Percentiles rank a stretch among this genome's conserved stretches.
phyloP scores from a whole-genome alignment of 1,140 invertebrate genomes.

The Latrodectus geometricus region DNA sequence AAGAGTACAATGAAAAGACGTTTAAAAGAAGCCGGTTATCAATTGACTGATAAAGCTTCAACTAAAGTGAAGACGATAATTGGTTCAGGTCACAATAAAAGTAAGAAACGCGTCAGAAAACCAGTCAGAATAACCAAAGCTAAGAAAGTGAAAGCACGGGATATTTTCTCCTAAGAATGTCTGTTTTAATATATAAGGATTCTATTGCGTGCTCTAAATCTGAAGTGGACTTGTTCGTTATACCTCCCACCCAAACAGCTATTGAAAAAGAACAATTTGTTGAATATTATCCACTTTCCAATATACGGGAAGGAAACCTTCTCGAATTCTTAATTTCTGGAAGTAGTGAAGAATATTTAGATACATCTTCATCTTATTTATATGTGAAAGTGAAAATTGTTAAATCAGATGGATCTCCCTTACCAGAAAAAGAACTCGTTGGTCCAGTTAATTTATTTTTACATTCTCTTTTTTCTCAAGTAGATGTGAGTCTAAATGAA shows the following conservation, averaged over 20 bases:
- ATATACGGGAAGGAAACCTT: neutral
- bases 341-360: neutral
- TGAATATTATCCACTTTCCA: neutral
- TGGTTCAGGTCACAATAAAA: too few relatives aligned
- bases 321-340: neutral
- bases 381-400: conserved; percentile 4
- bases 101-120: too few relatives aligned
- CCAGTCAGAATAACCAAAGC: too few relatives aligned
- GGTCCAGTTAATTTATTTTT: neutral
- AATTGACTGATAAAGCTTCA: too few relatives aligned
- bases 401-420: neutral
- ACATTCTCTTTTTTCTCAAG: neutral
- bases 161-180: conserved; percentile 7
- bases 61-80: too few relatives aligned
- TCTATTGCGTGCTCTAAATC: neutral
- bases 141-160: neutral
- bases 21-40: too few relatives aligned
- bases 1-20: too few relatives aligned
- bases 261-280: neutral
- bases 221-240: neutral
- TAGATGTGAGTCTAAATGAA: neutral
- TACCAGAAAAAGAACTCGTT: neutral
- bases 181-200: neutral
- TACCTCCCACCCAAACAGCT: neutral
- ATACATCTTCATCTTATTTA: neutral